Evolutionary conservation across 2,888 invertebrate genomes (phyloP).

Genomic region (Fabriciana adippe): DNA sequence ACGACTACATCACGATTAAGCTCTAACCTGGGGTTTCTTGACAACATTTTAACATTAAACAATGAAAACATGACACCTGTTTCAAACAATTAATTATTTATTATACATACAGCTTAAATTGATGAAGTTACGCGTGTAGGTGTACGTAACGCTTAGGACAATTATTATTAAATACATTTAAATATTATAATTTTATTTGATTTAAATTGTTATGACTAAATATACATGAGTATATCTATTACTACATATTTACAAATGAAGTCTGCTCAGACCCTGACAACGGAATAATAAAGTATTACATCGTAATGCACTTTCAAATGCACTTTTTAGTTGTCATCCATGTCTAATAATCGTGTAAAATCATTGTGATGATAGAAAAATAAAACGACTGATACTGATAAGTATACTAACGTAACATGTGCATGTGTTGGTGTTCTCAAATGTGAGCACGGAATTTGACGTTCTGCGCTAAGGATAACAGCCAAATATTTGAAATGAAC

Average conservation of each 20-base stretch:
- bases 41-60: slow-evolving; percentile 28
- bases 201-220: slow-evolving; percentile 27
- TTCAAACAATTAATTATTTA: slow-evolving; percentile 10
- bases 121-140: slow-evolving; percentile 28
- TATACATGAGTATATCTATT: slow-evolving; percentile 27
- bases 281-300: slow-evolving; percentile 3
- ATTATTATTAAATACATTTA: slow-evolving; percentile 24
- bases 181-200: slow-evolving; percentile 28
- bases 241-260: slow-evolving; percentile 34
- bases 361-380: slow-evolving; percentile 1
- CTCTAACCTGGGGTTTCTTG: slow-evolving; percentile 59
- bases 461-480: slow-evolving; percentile 16
- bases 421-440: slow-evolving; percentile 19
- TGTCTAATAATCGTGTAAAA: background rate
- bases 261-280: slow-evolving; percentile 39
- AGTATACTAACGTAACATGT: slow-evolving; percentile 1
- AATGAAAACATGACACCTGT: slow-evolving; percentile 19
- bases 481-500: slow-evolving; percentile 13
- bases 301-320: background rate
- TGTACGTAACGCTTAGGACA: slow-evolving; percentile 24
- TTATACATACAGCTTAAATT: slow-evolving; percentile 23
- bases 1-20: slow-evolving; percentile 58
- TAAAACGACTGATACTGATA: slow-evolving; percentile 2
- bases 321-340: background rate
- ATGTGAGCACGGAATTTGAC: slow-evolving; percentile 7